Percentiles rank a stretch among this genome's conserved stretches.
Evolutionary conservation across 2,113 vertebrate genomes (phyloP).

Genomic region (Tachycineta bicolor): DNA sequence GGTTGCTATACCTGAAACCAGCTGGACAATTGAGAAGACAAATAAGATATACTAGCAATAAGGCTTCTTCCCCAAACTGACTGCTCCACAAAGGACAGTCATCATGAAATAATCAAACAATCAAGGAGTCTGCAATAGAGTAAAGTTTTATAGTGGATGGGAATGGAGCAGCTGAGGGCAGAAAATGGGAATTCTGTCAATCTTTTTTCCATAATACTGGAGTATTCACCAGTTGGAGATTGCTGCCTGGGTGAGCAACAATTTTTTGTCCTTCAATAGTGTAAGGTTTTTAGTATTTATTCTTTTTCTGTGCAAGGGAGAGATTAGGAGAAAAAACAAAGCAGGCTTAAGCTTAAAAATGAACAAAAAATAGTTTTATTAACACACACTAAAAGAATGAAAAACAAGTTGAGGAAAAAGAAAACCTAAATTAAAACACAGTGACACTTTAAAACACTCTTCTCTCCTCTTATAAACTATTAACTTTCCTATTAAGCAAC

Average conservation of each 20-base stretch:
- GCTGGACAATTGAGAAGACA: neutral
- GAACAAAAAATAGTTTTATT: too few species aligned
- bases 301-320: too few species aligned
- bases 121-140: neutral
- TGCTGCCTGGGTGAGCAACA: neutral
- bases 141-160: neutral
- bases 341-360: too few species aligned
- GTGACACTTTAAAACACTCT: too few species aligned
- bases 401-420: too few species aligned
- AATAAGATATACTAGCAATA: neutral
- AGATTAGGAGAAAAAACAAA: too few species aligned
- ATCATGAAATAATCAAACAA: neutral
- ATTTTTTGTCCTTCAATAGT: neutral
- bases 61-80: neutral
- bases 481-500: too few species aligned
- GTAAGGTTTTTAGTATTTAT: too few species aligned
- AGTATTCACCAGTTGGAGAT: neutral
- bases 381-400: too few species aligned
- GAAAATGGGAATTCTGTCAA: neutral
- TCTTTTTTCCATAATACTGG: accelerated
- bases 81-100: neutral
- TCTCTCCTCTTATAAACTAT: too few species aligned
- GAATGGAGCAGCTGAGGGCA: neutral
- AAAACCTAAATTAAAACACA: too few species aligned
- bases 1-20: neutral